Percentiles rank a stretch among this genome's conserved stretches.
Evolutionary conservation across 1,140 invertebrate genomes (phyloP).

Genomic region (Apis dorsata): DNA sequence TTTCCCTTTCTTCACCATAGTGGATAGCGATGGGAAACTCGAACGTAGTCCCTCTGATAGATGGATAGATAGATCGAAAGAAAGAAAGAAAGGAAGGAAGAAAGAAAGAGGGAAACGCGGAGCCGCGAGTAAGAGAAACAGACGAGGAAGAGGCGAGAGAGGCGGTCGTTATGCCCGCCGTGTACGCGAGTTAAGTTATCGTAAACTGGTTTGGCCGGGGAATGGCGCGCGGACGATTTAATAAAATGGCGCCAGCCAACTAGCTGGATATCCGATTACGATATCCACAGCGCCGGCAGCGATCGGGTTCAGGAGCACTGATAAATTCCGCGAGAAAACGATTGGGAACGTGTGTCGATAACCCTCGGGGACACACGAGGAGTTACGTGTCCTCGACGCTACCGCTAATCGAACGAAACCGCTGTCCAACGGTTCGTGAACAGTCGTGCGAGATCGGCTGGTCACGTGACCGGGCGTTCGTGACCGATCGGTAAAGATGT

Average conservation of each 20-base stretch:
- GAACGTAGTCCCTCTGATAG: constrained; percentile 14
- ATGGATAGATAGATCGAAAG: too few species aligned
- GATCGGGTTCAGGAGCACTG: background rate
- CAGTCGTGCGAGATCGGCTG: too few species aligned
- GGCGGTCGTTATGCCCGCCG: constrained; percentile 31
- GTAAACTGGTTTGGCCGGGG: constrained; percentile 71
- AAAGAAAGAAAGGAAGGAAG: background rate
- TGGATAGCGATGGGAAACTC: background rate
- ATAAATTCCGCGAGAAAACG: constrained; percentile 67
- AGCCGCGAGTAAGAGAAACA: constrained; percentile 13
- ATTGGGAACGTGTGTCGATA: constrained; percentile 56
- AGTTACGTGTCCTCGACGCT: background rate
- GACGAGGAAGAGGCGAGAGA: background rate
- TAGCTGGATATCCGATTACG: constrained; percentile 64
- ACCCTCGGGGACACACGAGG: constrained; percentile 22
- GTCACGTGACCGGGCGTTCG: too few species aligned
- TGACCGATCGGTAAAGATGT: too few species aligned
- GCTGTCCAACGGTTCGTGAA: too few species aligned
- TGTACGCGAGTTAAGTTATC: constrained; percentile 65
- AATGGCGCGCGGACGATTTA: constrained; percentile 59
- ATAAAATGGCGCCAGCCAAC: constrained; percentile 62
- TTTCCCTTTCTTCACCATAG: constrained; percentile 33
- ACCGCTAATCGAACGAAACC: constrained; percentile 14
- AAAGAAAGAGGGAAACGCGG: background rate
- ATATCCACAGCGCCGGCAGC: constrained; percentile 50